A percentile compares a stretch with the other conserved stretches of the same genome.
Conservation (phyloP, 2,888 invertebrate genomes). For the Artemia sinica region DNA sequence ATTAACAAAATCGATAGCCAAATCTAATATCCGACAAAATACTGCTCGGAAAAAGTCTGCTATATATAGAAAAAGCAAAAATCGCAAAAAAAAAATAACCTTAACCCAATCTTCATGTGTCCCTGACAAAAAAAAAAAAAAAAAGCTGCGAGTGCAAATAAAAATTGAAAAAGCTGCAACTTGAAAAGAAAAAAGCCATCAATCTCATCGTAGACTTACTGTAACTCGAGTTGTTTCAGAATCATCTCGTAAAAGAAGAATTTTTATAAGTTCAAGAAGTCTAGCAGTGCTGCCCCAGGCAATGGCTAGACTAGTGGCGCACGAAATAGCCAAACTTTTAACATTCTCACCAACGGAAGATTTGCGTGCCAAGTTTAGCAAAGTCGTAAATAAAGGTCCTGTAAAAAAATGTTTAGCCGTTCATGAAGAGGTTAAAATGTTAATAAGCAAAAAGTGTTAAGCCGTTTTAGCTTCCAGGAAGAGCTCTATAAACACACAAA, state of each 20-base stretch:
- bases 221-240: slow-evolving; percentile 59
- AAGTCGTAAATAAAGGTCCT: slow-evolving; percentile 62
- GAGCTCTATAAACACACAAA: neutral
- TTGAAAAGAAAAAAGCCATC: too few species aligned
- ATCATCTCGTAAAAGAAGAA: slow-evolving; percentile 66
- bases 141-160: too few species aligned
- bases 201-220: slow-evolving; percentile 33
- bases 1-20: too few species aligned
- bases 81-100: too few species aligned
- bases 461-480: too few species aligned
- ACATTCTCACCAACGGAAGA: slow-evolving; percentile 30
- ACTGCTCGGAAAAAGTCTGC: too few species aligned
- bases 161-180: too few species aligned
- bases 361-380: slow-evolving; percentile 62
- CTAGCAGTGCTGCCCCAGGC: slow-evolving; percentile 84
- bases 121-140: too few species aligned
- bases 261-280: slow-evolving; percentile 65
- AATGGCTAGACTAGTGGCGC: slow-evolving; percentile 73
- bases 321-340: slow-evolving; percentile 65
- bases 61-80: too few species aligned
- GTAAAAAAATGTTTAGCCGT: slow-evolving; percentile 27
- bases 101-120: too few species aligned
- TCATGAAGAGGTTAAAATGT: slow-evolving; percentile 17
- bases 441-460: too few species aligned
- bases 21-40: too few species aligned